Evolutionary conservation across 2,113 vertebrate genomes (phyloP).

Genomic region (Actinemys pallida): DNA sequence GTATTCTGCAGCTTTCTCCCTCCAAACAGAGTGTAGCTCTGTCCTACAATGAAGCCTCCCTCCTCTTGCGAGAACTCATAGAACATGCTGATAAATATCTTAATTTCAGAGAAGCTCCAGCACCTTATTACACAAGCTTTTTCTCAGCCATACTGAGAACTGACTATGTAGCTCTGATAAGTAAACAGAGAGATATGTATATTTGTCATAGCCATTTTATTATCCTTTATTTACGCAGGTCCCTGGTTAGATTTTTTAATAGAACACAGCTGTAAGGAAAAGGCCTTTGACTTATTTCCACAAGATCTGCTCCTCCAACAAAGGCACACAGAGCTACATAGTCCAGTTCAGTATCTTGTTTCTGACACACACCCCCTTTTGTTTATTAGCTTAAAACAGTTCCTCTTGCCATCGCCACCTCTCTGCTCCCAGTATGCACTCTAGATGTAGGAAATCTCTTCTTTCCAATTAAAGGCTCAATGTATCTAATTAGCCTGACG

Average conservation of each 20-base stretch:
- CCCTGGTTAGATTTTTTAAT: not conserved
- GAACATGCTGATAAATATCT: not conserved
- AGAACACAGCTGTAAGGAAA: slow-evolving; percentile 5
- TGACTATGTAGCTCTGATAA: not conserved
- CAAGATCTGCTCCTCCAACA: not conserved
- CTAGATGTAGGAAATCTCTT: not conserved
- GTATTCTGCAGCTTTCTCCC: not conserved
- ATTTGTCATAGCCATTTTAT: not conserved
- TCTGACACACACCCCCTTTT: not conserved
- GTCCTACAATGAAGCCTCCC: not conserved
- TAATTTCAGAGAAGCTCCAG: slow-evolving; percentile 8
- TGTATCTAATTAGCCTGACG: not conserved
- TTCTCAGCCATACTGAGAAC: not conserved
- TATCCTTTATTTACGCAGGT: not conserved
- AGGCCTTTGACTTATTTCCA: not conserved
- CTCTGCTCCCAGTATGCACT: not conserved
- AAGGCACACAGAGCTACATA: not conserved
- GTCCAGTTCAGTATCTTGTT: not conserved
- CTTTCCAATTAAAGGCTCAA: not conserved
- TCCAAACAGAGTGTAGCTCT: not conserved
- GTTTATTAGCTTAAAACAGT: slow-evolving; percentile 10
- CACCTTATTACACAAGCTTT: slow-evolving; percentile 22
- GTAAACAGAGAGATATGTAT: not conserved
- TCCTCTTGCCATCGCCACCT: not conserved
- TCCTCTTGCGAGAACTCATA: slow-evolving; percentile 40